Base-by-base conservation (phyloP, 92 coral and sea anemone genomes). In the Palythoa heliodiscus region DNA sequence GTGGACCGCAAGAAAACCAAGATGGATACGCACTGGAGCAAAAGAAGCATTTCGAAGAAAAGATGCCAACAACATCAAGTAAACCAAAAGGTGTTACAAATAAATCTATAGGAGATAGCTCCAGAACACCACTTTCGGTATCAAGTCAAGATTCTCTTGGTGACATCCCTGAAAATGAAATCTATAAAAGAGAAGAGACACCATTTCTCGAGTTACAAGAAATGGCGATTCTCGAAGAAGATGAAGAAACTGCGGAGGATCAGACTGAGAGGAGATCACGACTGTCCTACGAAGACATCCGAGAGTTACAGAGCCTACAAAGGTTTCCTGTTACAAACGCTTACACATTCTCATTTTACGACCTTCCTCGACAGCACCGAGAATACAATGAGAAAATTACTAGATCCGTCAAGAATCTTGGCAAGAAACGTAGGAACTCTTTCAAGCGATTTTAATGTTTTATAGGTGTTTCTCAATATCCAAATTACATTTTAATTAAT, bases 251-350 rank as follows among this genome's bases (percentile, higher is more conserved):
- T 2, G 11, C 15, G 0, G 84, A 80, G 2, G 84, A 63, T 23
- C 84, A 20, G 6, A 22, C 84, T n/a, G 74, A 80, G 19, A 63
- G 84, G 37, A 80, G 40, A 80, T 80, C 84, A 11, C 84, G 84
- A 0, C 60, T 80, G 7, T 80, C 84, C 20, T 39, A 5, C 16
- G 74, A 80, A 14, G 84, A 80, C 73, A 80, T 80, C 19, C 60
- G 15, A 50, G 84, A 80, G 60, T 40, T 80, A 15, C 84, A 47
- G 22, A 80, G 64, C 5, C 64, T 94, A 52, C 93, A 86, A 29
- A 83, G 98, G 43, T 93, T 92, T 13, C 98, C 95, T 14, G 89
- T 94, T 2, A 84, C 95, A 9, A 94, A 84, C 37, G 95, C 98
- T 20, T 94, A 87, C 64, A 90, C 98, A 1, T 94, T 77, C 76